phyloP scores from a whole-genome alignment of 2,888 invertebrate genomes.

The Nomada fucata region DNA sequence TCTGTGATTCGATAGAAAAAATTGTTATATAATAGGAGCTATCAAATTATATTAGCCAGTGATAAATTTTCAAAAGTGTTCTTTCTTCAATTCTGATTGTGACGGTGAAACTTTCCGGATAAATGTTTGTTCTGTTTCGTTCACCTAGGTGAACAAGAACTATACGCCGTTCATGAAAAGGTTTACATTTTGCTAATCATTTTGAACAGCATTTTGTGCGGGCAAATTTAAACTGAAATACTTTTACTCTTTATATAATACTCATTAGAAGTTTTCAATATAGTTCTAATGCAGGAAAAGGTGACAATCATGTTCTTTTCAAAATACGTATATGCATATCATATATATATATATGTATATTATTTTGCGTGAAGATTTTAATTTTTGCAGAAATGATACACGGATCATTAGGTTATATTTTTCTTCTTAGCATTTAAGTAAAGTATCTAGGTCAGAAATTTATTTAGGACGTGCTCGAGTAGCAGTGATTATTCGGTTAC shows the following conservation, averaged over 20 bases:
- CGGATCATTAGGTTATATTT: not conserved
- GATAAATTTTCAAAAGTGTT: not conserved
- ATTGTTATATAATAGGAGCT: not conserved
- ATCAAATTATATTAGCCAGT: not conserved
- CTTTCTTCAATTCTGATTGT: slow-evolving; percentile 3
- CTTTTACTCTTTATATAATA: slow-evolving; percentile 31
- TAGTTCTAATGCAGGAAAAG: slow-evolving; percentile 4
- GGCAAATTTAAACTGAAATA: not conserved
- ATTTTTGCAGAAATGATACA: not conserved
- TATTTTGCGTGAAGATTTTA: slow-evolving; percentile 35
- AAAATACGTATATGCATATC: slow-evolving; percentile 6
- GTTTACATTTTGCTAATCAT: not conserved
- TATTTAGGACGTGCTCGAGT: slow-evolving; percentile 21
- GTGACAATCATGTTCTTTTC: slow-evolving; percentile 5
- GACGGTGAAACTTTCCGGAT: not conserved
- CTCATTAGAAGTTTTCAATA: slow-evolving; percentile 32
- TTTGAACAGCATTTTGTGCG: not conserved
- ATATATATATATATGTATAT: slow-evolving; percentile 36
- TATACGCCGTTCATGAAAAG: not conserved
- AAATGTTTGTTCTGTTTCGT: slow-evolving; percentile 4
- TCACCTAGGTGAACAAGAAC: not conserved
- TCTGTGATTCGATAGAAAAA: slow-evolving; percentile 43
- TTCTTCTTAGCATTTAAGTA: slow-evolving; percentile 27
- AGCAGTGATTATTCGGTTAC: not conserved
- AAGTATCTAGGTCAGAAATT: slow-evolving; percentile 17